phyloP scores from a whole-genome alignment of 1,140 invertebrate genomes.

The Calephelis virginiensis region DNA sequence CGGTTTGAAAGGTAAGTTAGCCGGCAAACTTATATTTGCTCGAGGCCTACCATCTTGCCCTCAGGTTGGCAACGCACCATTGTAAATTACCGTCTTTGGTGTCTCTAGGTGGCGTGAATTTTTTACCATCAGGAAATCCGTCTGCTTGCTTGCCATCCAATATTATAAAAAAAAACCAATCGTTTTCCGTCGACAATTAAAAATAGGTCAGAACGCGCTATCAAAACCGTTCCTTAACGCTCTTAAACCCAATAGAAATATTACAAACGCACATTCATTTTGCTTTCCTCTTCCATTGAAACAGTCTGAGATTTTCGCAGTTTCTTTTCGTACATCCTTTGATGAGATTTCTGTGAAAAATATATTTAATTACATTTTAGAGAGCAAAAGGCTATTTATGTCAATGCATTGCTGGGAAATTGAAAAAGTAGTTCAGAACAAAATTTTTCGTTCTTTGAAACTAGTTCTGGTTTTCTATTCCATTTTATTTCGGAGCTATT shows the following conservation, averaged over 20 bases:
- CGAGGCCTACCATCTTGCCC: too few species aligned
- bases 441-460: neutral
- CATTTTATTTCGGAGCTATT: neutral
- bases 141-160: too few species aligned
- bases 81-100: too few species aligned
- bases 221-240: neutral
- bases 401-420: slow-evolving; percentile 8
- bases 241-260: slow-evolving; percentile 16
- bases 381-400: slow-evolving; percentile 15
- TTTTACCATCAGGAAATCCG: too few species aligned
- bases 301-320: slow-evolving; percentile 6
- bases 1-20: too few species aligned
- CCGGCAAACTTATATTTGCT: too few species aligned
- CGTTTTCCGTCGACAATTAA: too few species aligned
- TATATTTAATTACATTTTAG: slow-evolving; percentile 18
- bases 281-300: slow-evolving; percentile 8
- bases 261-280: slow-evolving; percentile 17
- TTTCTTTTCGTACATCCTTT: slow-evolving; percentile 16
- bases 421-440: slow-evolving; percentile 14
- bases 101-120: too few species aligned
- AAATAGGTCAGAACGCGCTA: neutral
- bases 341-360: slow-evolving; percentile 9
- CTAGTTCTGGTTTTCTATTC: slow-evolving; percentile 3
- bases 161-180: too few species aligned
- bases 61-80: too few species aligned